Percentiles rank a stretch among this genome's conserved stretches.
phyloP scores from a whole-genome alignment of 2,113 vertebrate species.

The Hystrix cristata region DNA sequence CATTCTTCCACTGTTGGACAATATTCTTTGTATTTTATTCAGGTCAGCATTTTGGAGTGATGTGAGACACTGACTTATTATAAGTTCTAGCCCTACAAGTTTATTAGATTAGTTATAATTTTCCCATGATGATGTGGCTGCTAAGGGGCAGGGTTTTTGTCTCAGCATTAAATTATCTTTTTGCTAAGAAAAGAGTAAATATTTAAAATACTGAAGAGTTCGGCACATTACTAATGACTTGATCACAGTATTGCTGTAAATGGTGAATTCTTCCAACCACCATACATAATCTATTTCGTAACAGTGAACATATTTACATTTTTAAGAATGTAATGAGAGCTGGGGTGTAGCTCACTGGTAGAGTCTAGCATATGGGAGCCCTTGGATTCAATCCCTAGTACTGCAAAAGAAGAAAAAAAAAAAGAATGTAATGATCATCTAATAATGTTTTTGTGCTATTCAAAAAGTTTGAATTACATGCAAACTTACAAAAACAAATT shows the following conservation, averaged over 20 bases:
- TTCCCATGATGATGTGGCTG: neutral
- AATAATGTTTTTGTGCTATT: neutral
- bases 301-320: neutral
- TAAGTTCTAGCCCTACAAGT: neutral
- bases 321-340: neutral
- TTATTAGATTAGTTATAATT: neutral
- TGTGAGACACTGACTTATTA: neutral
- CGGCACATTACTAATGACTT: neutral
- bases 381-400: neutral
- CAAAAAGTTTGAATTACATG: neutral
- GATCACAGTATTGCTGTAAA: neutral
- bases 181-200: neutral
- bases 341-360: neutral
- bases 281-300: neutral
- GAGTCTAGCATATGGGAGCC: neutral
- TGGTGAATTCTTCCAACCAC: neutral
- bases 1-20: neutral
- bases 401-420: neutral
- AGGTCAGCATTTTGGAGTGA: neutral
- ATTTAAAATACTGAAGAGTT: neutral
- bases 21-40: neutral
- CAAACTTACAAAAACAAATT: constrained; percentile 16
- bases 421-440: neutral
- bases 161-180: neutral
- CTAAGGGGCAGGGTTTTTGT: neutral